A percentile compares a stretch with the other conserved stretches of the same genome.
phyloP scores from a whole-genome alignment of 2,797 vertebrate genomes.

The Gymnothorax javanicus region DNA sequence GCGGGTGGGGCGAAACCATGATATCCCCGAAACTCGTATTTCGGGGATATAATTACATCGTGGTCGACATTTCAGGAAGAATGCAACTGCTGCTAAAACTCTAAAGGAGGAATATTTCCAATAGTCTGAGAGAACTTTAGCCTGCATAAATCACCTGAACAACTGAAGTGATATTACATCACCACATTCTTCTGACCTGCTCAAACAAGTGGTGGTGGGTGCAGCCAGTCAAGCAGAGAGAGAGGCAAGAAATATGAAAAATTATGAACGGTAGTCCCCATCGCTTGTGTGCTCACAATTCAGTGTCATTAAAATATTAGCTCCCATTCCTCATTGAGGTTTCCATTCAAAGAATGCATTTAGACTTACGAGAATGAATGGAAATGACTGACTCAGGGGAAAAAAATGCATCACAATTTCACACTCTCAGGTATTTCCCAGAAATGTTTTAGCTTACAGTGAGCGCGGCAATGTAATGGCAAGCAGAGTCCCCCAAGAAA shows the following conservation, averaged over 20 bases:
- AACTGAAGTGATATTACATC: not conserved
- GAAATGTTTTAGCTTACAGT: not conserved
- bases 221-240: not conserved
- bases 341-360: not conserved
- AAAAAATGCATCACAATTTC: too few relatives aligned
- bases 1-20: too few relatives aligned
- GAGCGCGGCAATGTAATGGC: not conserved
- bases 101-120: not conserved
- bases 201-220: slow-evolving; percentile 1
- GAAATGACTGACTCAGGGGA: too few relatives aligned
- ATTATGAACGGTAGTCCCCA: not conserved
- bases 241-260: not conserved
- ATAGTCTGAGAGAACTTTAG: not conserved
- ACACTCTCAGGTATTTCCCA: too few relatives aligned
- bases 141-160: not conserved
- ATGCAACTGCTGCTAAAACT: not conserved
- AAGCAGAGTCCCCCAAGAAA: not conserved
- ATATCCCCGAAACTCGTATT: too few relatives aligned
- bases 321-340: not conserved
- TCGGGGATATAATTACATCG: too few relatives aligned
- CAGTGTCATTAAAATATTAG: not conserved
- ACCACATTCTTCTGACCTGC: not conserved
- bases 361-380: not conserved
- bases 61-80: not conserved
- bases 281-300: not conserved